Evolutionary conservation across 2,113 vertebrate genomes (phyloP).

Genomic region (Siphamia tubifer): DNA sequence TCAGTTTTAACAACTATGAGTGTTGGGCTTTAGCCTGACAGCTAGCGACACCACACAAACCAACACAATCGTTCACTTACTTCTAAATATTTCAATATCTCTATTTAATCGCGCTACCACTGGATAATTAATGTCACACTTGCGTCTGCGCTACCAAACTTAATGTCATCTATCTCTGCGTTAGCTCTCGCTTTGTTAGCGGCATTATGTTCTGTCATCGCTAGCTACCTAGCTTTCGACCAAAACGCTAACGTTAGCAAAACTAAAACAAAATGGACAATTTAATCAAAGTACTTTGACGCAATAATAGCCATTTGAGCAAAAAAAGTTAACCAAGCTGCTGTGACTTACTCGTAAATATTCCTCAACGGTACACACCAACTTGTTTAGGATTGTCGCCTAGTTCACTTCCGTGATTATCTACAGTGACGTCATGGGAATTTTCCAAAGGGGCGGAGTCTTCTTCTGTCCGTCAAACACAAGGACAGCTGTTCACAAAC

Average conservation of each 20-base stretch:
- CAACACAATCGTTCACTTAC: not conserved
- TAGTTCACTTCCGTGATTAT: constrained; percentile 63
- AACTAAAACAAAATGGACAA: not conserved
- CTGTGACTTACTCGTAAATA: constrained; percentile 31
- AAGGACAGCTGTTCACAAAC: not conserved
- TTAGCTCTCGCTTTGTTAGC: constrained; percentile 30
- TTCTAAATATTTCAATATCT: not conserved
- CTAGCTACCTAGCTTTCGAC: constrained; percentile 27
- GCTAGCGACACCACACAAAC: not conserved
- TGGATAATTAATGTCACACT: not conserved
- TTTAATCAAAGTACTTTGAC: not conserved
- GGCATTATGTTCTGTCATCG: constrained; percentile 3
- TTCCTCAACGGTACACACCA: not conserved
- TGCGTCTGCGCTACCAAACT: too few species aligned
- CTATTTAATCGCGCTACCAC: accelerated
- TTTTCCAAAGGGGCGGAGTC: constrained; percentile 17
- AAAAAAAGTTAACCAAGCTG: accelerated
- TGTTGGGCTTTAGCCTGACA: constrained; percentile 37
- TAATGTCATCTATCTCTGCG: not conserved
- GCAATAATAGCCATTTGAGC: accelerated
- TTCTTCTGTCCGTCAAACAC: not conserved
- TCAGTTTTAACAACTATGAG: not conserved
- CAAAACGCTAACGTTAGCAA: not conserved
- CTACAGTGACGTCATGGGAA: constrained; percentile 38
- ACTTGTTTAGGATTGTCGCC: constrained; percentile 40